Base-by-base conservation (phyloP, 2,888 invertebrate species). In the Calliphora vomitoria region DNA sequence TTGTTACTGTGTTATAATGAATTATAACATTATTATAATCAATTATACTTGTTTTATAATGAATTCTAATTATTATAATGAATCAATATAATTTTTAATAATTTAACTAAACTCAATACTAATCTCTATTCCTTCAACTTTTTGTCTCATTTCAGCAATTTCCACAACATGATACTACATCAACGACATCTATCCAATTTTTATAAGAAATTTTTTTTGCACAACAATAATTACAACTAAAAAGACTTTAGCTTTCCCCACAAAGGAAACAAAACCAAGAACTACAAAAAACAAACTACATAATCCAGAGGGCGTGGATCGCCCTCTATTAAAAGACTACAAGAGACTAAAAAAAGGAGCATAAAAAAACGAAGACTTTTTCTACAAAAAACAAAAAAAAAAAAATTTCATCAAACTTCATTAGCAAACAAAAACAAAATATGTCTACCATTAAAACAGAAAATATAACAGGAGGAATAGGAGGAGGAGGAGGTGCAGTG, bases 161-260 rank as follows among this genome's bases (percentile, higher is more conserved):
- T 88, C 83, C 88, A 50, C 90, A 91, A 90, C 88, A 92, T 92
- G 92, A 91, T 90, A 90, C 90, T 90, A 87, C 92, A 92, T 90
- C 92, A 92, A 90, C 91, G 92, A 89, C 92, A 92, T 90, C 90
- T 92, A 44, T 92, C 92, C 79, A 92, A 92, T 87, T 92, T 92
- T 89, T 92, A 92, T 90, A 92, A 92, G 90, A 87, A 85, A 87
- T 53, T 11, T 62, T 89, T 91, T 62, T 89, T 91, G 91, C 91
- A 90, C 90, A 87, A 86, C 62, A 50, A 66, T 82, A 78, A 72
- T 44, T 50, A 81, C 55, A 72, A 83, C 15, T 66, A 85, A 89
- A 88, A 88, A 81, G 81, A 88, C 81, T 87, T 88, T 82, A 79
- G 87, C 55, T 38, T 55, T 55, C 53, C 41, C 60, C 47, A 4